Conservation (phyloP, 92 coral and sea anemone species). For the Parazoanthus swiftii region DNA sequence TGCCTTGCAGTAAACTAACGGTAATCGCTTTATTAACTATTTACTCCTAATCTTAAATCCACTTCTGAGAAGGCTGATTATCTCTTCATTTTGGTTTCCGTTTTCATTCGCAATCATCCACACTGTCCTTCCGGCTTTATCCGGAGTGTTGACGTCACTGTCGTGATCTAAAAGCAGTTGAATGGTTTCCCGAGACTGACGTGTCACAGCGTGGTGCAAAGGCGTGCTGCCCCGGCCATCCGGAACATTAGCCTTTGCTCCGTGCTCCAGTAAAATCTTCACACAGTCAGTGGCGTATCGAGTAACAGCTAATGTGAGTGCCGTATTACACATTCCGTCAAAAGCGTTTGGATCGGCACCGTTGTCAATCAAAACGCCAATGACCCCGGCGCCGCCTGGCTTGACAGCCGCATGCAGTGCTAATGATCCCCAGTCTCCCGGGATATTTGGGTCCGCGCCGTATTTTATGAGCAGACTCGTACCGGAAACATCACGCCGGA, state of each 20-base stretch:
- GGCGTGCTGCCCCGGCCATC: constrained; percentile 38
- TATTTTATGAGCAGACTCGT: not conserved
- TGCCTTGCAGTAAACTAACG: not conserved
- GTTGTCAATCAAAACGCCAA: constrained; percentile 17
- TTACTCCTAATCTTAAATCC: not conserved
- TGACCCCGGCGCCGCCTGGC: constrained; percentile 12
- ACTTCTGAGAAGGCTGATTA: not conserved
- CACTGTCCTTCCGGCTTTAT: constrained; percentile 16
- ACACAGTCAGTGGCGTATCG: constrained; percentile 31
- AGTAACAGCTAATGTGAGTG: constrained; percentile 19
- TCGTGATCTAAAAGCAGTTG: constrained; percentile 25
- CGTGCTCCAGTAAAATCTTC: constrained; percentile 8
- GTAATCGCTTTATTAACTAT: not conserved
- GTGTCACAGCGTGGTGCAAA: constrained; percentile 24
- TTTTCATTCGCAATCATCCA: constrained; percentile 10
- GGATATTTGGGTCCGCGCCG: constrained; percentile 18
- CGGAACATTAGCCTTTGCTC: constrained; percentile 31
- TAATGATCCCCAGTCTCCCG: constrained; percentile 32
- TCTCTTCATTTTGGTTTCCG: not conserved
- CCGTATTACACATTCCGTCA: constrained; percentile 32
- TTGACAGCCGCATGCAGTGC: constrained; percentile 19
- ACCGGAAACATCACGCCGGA: not conserved
- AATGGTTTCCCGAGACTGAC: constrained; percentile 26
- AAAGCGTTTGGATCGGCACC: constrained; percentile 30
- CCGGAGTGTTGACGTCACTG: constrained; percentile 14